A percentile compares a stretch with the other conserved stretches of the same genome.
Evolutionary conservation across 1,140 invertebrate genomes (phyloP).

Genomic region (Lithobius niger): DNA sequence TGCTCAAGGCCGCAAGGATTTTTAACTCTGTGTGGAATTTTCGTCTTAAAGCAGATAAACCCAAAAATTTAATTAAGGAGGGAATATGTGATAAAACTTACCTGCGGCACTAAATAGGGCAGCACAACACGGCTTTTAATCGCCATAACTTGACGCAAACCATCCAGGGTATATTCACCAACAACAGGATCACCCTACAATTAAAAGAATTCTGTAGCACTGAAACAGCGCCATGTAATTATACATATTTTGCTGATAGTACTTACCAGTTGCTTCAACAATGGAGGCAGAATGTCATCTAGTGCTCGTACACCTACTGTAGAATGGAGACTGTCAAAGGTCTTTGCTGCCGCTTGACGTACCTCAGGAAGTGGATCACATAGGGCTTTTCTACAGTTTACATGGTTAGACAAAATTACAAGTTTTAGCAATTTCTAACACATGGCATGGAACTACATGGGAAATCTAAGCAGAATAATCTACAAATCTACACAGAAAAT

Average conservation of each 20-base stretch:
- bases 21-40: too few relatives aligned
- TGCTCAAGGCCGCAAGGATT: too few relatives aligned
- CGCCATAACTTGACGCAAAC: slow-evolving; percentile 88
- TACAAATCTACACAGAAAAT: too few relatives aligned
- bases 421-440: too few relatives aligned
- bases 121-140: slow-evolving; percentile 90
- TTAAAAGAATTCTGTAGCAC: too few relatives aligned
- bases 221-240: too few relatives aligned
- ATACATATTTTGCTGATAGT: too few relatives aligned
- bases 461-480: too few relatives aligned
- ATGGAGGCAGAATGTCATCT: slow-evolving; percentile 90
- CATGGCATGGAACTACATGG: too few relatives aligned
- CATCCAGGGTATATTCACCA: slow-evolving; percentile 80
- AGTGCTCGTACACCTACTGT: slow-evolving; percentile 86
- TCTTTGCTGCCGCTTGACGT: slow-evolving; percentile 82
- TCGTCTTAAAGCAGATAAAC: too few relatives aligned
- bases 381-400: slow-evolving; percentile 76
- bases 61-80: not conserved
- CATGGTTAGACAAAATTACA: too few relatives aligned
- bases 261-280: slow-evolving; percentile 62
- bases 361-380: slow-evolving; percentile 88
- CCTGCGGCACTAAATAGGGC: slow-evolving; percentile 82
- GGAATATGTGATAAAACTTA: slow-evolving; percentile 17
- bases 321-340: slow-evolving; percentile 88
- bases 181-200: slow-evolving; percentile 51